Conservation (phyloP, 2,797 vertebrate genomes). For the Crenichthys baileyi region DNA sequence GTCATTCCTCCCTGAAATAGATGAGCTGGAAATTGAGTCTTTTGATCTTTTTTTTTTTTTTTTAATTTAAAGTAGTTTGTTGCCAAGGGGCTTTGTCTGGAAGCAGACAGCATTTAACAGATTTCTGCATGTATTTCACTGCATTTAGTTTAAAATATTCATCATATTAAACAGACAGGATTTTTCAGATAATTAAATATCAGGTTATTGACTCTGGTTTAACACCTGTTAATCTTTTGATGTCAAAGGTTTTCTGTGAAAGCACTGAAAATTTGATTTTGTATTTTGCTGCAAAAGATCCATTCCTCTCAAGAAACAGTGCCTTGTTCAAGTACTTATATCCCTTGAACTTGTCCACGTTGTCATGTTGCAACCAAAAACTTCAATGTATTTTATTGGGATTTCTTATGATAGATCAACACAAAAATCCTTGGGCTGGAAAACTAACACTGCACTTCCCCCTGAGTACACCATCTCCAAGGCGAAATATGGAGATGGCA, state of each 20-base stretch:
- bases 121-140: constrained; percentile 26
- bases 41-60: constrained; percentile 57
- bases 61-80: constrained; percentile 46
- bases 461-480: neutral
- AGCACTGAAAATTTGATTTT: neutral
- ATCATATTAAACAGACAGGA: constrained; percentile 17
- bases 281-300: neutral
- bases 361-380: neutral
- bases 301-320: neutral
- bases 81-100: constrained; percentile 29
- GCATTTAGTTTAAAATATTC: constrained; percentile 29
- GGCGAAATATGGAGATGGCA: neutral
- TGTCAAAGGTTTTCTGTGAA: neutral
- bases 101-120: constrained; percentile 16
- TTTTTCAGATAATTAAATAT: constrained; percentile 19
- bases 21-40: constrained; percentile 45
- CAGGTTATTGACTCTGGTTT: neutral
- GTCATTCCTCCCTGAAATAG: constrained; percentile 40
- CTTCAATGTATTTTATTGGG: neutral
- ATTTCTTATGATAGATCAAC: neutral
- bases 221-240: neutral
- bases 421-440: neutral
- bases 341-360: neutral
- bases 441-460: neutral
- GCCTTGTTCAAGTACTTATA: neutral